Percentiles rank a stretch among this genome's conserved stretches.
phyloP scores from a whole-genome alignment of 2,113 vertebrate species.

The Uria aalge region DNA sequence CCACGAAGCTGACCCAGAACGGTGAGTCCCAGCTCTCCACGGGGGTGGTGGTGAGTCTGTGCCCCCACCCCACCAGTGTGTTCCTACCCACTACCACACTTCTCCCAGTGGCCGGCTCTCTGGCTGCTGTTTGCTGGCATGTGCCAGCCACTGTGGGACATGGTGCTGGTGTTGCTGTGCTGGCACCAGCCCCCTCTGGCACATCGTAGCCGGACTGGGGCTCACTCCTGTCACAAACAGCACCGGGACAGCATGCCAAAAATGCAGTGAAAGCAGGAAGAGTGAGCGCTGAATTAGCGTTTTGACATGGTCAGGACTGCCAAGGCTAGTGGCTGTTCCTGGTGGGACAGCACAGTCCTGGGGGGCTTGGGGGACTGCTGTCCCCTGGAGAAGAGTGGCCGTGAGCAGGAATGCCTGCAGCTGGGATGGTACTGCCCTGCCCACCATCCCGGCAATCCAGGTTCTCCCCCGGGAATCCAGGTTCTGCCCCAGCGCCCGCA shows the following conservation, averaged over 20 bases:
- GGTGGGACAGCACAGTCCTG: fast-evolving
- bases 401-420: neutral
- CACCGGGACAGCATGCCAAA: fast-evolving
- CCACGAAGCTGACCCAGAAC: conserved; percentile 67
- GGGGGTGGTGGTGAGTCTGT: neutral
- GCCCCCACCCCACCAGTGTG: neutral
- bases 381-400: too few relatives aligned
- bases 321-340: neutral
- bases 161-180: neutral
- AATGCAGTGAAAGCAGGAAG: neutral
- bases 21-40: neutral
- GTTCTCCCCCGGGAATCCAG: too few relatives aligned
- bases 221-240: fast-evolving
- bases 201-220: too few relatives aligned
- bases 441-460: fast-evolving
- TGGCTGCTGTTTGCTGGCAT: neutral
- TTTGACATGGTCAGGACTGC: neutral
- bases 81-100: fast-evolving
- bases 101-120: neutral
- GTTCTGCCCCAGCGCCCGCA: neutral
- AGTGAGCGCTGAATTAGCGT: fast-evolving
- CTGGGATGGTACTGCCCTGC: neutral
- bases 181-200: neutral
- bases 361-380: neutral
- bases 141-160: neutral